These are phyloP conservation scores for Mesocentrotus franciscanus DNA, from an alignment of 53 echinoderm and acorn worm genomes.

Conservation along the genomic window DNA sequence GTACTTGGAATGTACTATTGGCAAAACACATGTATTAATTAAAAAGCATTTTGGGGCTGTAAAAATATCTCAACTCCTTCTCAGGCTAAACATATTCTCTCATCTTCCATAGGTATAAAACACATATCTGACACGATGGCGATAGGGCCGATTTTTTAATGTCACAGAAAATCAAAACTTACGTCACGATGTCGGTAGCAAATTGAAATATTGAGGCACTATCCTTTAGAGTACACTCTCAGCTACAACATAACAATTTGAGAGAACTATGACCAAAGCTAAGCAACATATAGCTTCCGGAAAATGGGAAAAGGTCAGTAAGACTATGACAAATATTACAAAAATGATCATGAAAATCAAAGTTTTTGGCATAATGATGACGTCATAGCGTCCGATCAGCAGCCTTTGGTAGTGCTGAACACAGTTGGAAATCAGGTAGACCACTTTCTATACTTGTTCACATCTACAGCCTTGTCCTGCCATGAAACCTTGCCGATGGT, in stretches of 20 bases:
- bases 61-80: neutral
- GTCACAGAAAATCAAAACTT: neutral
- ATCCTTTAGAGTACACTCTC: constrained; percentile 4
- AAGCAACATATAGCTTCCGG: neutral
- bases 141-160: neutral
- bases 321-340: neutral
- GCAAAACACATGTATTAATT: no score
- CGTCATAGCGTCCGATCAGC: neutral
- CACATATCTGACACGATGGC: constrained; percentile 4
- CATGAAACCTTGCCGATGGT: constrained; percentile 39
- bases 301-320: neutral
- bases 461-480: constrained; percentile 25
- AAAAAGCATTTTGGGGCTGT: no score
- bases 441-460: constrained; percentile 12
- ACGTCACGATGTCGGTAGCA: neutral
- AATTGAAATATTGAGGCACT: neutral
- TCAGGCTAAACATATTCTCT: constrained; percentile 1
- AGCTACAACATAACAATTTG: neutral
- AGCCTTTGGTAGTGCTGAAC: neutral
- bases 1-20: no score
- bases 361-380: neutral
- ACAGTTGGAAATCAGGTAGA: constrained; percentile 1
- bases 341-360: neutral
- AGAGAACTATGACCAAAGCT: constrained; percentile 8
- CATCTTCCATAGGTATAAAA: neutral